Evolutionary conservation across 1,140 invertebrate species (phyloP).

Genomic region (Lordiphosa stackelbergi): DNA sequence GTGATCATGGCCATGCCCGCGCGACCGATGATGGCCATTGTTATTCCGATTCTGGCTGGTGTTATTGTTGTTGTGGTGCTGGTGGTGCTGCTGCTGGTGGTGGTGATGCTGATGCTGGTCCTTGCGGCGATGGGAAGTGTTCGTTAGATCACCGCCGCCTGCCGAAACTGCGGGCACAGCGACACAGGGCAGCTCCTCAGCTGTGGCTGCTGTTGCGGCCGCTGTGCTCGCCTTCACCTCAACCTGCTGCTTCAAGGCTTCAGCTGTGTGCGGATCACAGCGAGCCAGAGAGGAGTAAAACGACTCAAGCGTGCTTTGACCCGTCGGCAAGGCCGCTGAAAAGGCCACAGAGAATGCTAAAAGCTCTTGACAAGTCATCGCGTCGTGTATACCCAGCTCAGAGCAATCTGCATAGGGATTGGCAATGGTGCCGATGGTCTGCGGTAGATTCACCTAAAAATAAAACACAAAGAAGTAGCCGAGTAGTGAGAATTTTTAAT

Average conservation of each 20-base stretch:
- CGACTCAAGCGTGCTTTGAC: constrained; percentile 88
- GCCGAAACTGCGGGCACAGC: neutral
- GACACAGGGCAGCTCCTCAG: too few species aligned
- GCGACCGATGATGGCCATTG: constrained; percentile 18
- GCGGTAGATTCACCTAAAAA: constrained; percentile 71
- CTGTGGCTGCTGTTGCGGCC: neutral
- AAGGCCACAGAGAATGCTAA: constrained; percentile 93
- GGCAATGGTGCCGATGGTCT: constrained; percentile 66
- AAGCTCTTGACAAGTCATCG: constrained; percentile 94
- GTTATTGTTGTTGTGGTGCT: constrained; percentile 46
- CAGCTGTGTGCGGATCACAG: constrained; percentile 69
- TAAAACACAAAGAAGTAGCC: neutral
- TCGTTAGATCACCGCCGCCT: neutral
- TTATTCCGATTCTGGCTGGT: constrained; percentile 48
- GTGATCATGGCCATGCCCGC: constrained; percentile 29
- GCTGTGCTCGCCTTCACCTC: constrained; percentile 27
- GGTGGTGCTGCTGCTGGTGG: constrained; percentile 19
- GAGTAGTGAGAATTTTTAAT: neutral
- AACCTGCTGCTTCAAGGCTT: constrained; percentile 50
- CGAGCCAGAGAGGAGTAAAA: constrained; percentile 89
- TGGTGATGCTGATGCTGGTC: constrained; percentile 24
- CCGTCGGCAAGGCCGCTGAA: constrained; percentile 92
- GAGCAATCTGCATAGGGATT: constrained; percentile 78
- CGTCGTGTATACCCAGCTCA: constrained; percentile 79
- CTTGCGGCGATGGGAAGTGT: neutral